A percentile compares a stretch with the other conserved stretches of the same genome.
Evolutionary conservation across 1,140 invertebrate genomes (phyloP).

Genomic region (Neodiprion virginianus): DNA sequence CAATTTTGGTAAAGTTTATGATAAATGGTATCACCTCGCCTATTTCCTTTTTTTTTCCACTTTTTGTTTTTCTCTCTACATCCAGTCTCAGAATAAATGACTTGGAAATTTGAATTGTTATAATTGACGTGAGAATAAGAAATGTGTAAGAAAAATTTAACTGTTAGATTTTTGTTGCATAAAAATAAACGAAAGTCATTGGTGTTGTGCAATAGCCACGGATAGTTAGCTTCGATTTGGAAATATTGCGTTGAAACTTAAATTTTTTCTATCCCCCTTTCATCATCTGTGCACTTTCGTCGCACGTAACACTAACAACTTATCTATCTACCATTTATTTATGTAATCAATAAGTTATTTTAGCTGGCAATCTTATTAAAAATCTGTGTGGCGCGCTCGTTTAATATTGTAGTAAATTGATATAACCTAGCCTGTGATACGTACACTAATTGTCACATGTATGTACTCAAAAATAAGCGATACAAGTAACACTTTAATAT

Average conservation of each 20-base stretch:
- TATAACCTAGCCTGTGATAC: too few relatives aligned
- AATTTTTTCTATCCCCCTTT: constrained; percentile 33
- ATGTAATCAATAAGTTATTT: not conserved
- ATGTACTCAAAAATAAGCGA: not conserved
- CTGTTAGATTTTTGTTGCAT: not conserved
- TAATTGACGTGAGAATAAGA: too few relatives aligned
- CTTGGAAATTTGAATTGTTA: too few relatives aligned
- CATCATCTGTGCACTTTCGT: constrained; percentile 27
- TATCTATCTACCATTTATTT: constrained; percentile 31
- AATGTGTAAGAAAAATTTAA: not conserved
- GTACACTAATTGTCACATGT: not conserved
- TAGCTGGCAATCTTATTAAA: not conserved
- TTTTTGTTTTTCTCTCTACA: not conserved
- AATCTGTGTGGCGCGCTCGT: constrained; percentile 15
- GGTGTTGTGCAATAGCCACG: not conserved
- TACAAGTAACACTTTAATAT: not conserved
- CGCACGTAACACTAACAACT: constrained; percentile 34
- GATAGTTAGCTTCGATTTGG: constrained; percentile 36
- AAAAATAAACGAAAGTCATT: not conserved
- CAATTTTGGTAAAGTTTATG: too few relatives aligned
- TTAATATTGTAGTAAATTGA: constrained; percentile 35
- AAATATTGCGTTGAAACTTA: constrained; percentile 43
- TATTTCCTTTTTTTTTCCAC: not conserved
- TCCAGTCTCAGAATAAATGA: not conserved
- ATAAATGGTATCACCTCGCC: not conserved